Conservation (phyloP, 2,888 invertebrate genomes). For the Heliconius cydno region DNA sequence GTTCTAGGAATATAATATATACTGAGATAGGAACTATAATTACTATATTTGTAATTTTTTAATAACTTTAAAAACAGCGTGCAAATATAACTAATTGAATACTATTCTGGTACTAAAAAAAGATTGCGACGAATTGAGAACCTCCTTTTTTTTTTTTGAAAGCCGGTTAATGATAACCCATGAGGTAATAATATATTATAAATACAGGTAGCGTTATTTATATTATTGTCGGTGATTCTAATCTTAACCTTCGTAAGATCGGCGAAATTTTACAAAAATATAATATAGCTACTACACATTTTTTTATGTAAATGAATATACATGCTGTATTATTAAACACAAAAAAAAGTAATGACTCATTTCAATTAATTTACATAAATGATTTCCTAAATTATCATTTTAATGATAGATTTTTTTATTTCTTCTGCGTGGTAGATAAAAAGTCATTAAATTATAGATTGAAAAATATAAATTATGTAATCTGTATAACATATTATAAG, state of each 20-base stretch:
- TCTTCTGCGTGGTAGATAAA: background rate
- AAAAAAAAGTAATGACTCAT: too few species aligned
- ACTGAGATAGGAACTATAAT: slow-evolving; percentile 23
- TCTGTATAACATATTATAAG: background rate
- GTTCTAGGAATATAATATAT: background rate
- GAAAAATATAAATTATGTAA: background rate
- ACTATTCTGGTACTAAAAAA: background rate
- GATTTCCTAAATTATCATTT: background rate
- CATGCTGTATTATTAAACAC: too few species aligned
- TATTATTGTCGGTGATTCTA: slow-evolving; percentile 23
- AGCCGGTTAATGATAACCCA: background rate
- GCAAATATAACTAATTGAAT: slow-evolving; percentile 1
- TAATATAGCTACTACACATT: slow-evolving; percentile 25
- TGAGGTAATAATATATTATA: slow-evolving; percentile 5
- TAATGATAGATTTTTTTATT: background rate
- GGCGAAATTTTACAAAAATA: slow-evolving; percentile 25
- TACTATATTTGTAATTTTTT: background rate
- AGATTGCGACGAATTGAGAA: too few species aligned
- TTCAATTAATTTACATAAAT: too few species aligned
- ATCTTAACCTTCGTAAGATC: background rate
- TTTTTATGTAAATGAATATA: background rate
- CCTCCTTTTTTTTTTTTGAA: too few species aligned
- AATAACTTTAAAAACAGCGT: background rate
- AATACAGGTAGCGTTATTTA: slow-evolving; percentile 1
- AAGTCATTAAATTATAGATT: background rate